Base-by-base conservation (phyloP, 2,888 invertebrate genomes). In the Scaeva pyrastri region DNA sequence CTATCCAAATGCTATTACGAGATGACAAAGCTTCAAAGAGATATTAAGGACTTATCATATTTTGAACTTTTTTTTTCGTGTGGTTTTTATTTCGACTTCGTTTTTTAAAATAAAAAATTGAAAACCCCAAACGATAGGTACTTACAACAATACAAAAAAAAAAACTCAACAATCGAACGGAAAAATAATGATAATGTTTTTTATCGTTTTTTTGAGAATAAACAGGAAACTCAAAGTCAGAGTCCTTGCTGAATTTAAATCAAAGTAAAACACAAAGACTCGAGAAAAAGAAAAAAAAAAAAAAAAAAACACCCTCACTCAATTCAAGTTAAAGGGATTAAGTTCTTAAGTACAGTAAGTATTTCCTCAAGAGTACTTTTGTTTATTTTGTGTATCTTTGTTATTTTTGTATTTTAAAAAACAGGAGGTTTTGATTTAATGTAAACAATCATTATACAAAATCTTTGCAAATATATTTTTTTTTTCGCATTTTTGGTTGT, bases 291-390 rank as follows among this genome's bases (percentile, higher is more conserved):
- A 21, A 21, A 48, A 43, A 26, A 19, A 50, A 2, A 39, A 48
- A 7, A 21, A 48, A 48, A 43, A 26, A n/a, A 50, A 50, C 10
- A 7, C 11, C 31, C 36, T 7, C 56, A 19, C 16, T 11, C 16
- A 48, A 12, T 19, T 58, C 39, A 21, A 39, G 16, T 21, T 39
- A 39, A 60, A 19, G 60, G 58, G 45, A 43, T 39, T 60, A 52
- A 48, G 66, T 60, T 10, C 64, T 75, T 55, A 55, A 80, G 48
- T 56, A 52, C 41, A 36, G 56, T 23, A 45, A 70, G 39, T 77
- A 48, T 60, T 10, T 36, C 48, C 36, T 73, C 48, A 31, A 55
- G 75, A 70, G 58, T 55, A 45, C 55, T 23, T 21, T 26, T 45
- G n/a, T n/a, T 12, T 31, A 19, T 12, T 70, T 64, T 39, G 39